Evolutionary conservation across 2,888 invertebrate species (phyloP).

Genomic region (Callimorpha dominula): DNA sequence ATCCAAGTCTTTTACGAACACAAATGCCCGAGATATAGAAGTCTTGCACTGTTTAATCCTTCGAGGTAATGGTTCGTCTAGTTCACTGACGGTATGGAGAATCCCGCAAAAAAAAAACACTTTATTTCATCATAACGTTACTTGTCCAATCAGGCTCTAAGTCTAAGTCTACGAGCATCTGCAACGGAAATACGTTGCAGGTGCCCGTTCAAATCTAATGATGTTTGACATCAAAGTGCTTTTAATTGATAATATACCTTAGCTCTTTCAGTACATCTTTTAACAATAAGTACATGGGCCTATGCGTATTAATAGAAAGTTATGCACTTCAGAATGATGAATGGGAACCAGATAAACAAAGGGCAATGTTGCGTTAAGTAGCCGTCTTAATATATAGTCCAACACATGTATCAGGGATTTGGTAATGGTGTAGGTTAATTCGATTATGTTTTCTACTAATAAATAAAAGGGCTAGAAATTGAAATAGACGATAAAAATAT

Average conservation of each 20-base stretch:
- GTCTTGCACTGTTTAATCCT: too few relatives aligned
- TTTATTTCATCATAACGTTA: neutral
- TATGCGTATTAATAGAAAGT: slow-evolving; percentile 56
- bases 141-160: neutral
- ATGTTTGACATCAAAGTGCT: slow-evolving; percentile 36
- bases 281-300: slow-evolving; percentile 42
- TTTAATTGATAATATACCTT: slow-evolving; percentile 30
- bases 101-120: neutral
- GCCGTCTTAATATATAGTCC: slow-evolving; percentile 26
- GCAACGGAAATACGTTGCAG: too few relatives aligned
- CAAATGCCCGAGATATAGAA: too few relatives aligned
- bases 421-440: neutral
- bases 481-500: slow-evolving; percentile 18
- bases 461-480: slow-evolving; percentile 21
- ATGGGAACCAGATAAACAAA: slow-evolving; percentile 60
- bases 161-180: too few relatives aligned
- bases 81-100: neutral
- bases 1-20: too few relatives aligned
- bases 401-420: neutral
- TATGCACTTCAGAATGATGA: slow-evolving; percentile 61
- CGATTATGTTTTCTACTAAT: slow-evolving; percentile 7
- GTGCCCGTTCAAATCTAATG: slow-evolving; percentile 33
- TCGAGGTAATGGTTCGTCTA: too few relatives aligned
- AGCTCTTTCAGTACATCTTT: slow-evolving; percentile 34
- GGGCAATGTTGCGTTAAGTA: slow-evolving; percentile 56